Conservation (phyloP, 2,113 vertebrate genomes). For the Phyllostomus hastatus region DNA sequence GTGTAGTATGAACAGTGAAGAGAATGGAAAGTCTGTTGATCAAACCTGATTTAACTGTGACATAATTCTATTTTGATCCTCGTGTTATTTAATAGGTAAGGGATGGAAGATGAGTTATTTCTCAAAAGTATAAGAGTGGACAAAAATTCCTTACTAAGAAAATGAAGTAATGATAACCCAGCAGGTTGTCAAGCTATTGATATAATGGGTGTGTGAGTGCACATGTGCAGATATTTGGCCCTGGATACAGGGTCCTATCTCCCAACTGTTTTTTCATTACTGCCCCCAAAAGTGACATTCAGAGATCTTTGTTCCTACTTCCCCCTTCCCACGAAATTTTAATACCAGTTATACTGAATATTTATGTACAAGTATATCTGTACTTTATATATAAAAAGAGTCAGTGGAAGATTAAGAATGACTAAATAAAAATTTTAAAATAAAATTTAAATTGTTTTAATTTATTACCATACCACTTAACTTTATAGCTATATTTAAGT, state of each 20-base stretch:
- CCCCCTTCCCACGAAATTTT: not conserved
- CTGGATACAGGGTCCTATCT: not conserved
- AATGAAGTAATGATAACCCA: not conserved
- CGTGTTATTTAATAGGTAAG: not conserved
- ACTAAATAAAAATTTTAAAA: not conserved
- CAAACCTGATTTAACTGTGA: not conserved
- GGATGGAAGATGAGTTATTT: not conserved
- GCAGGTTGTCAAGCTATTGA: not conserved
- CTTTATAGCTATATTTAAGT: not conserved
- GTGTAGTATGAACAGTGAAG: not conserved
- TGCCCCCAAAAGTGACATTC: not conserved
- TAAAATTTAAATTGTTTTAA: not conserved
- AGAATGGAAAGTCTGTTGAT: not conserved
- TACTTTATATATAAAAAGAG: conserved; percentile 18
- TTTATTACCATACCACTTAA: not conserved
- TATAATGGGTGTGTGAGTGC: not conserved
- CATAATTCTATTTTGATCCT: not conserved
- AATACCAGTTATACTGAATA: not conserved
- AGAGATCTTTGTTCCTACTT: not conserved
- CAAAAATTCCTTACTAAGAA: not conserved
- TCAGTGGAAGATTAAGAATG: not conserved
- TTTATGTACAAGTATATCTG: not conserved
- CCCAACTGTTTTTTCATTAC: not conserved
- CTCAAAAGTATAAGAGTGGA: not conserved
- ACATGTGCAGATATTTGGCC: not conserved